Percentiles rank a stretch among this genome's conserved stretches.
These are phyloP conservation scores for Margarornis squamiger DNA, from an alignment of 2,797 vertebrate species.

Conservation along the genomic window DNA sequence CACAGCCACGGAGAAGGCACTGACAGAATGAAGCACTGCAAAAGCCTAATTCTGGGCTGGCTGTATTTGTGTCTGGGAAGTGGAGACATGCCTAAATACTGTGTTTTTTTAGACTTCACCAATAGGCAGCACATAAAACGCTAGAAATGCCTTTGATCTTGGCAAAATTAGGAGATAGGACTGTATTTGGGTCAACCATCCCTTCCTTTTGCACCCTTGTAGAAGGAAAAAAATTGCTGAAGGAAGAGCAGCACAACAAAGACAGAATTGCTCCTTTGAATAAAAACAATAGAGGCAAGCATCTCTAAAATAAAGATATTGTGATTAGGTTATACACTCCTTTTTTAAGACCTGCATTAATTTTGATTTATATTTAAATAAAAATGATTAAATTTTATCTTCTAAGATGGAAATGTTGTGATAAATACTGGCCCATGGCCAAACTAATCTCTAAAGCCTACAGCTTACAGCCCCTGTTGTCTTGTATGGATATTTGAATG, in stretches of 20 bases:
- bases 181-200: conserved; percentile 61
- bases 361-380: conserved; percentile 86
- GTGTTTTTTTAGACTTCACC: conserved; percentile 34
- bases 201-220: conserved; percentile 64
- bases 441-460: conserved; percentile 83
- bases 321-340: conserved; percentile 71
- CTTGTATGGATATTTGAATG: conserved; percentile 83
- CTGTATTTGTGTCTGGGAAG: not conserved
- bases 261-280: conserved; percentile 63
- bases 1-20: accelerated
- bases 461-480: conserved; percentile 79
- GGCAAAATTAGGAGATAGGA: conserved; percentile 70
- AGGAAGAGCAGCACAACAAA: conserved; percentile 62
- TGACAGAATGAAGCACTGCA: not conserved
- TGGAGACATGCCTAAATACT: conserved; percentile 30
- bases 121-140: conserved; percentile 37
- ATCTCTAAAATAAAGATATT: conserved; percentile 78
- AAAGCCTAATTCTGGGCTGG: not conserved
- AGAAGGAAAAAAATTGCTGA: conserved; percentile 42
- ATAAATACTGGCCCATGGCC: conserved; percentile 83
- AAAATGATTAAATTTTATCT: conserved; percentile 87
- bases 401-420: conserved; percentile 83
- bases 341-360: conserved; percentile 75
- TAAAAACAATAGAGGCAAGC: conserved; percentile 68
- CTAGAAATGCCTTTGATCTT: conserved; percentile 53